These are phyloP conservation scores for Willowsia nigromaculata DNA, from an alignment of 2,888 invertebrate species.

Conservation along the genomic window DNA sequence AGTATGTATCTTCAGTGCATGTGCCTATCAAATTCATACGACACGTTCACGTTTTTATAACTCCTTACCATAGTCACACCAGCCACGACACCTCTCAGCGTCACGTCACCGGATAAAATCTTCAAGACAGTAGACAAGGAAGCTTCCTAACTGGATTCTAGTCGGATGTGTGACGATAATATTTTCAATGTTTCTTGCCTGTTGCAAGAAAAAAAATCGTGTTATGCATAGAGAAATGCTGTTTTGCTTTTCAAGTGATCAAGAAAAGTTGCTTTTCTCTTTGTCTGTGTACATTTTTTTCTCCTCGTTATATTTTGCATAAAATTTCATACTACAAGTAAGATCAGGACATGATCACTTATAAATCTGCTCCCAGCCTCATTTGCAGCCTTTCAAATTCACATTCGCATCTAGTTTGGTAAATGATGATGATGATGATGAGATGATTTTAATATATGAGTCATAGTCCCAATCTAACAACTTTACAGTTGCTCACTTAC, in stretches of 20 bases:
- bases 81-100: constrained; percentile 32
- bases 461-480: constrained; percentile 21
- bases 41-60: constrained; percentile 18
- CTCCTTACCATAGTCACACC: constrained; percentile 37
- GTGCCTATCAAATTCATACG: neutral
- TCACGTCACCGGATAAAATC: constrained; percentile 61
- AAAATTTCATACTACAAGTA: constrained; percentile 29
- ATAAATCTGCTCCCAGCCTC: constrained; percentile 49
- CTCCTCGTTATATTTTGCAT: constrained; percentile 16
- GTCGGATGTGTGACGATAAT: constrained; percentile 37
- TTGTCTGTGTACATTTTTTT: neutral
- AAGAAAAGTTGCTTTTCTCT: neutral
- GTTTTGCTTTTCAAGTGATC: neutral
- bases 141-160: constrained; percentile 55
- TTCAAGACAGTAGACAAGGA: constrained; percentile 50
- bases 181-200: neutral
- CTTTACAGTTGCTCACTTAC: constrained; percentile 4
- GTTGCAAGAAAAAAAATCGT: neutral
- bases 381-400: constrained; percentile 61
- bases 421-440: constrained; percentile 19
- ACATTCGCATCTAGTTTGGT: constrained; percentile 28
- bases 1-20: neutral
- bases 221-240: neutral
- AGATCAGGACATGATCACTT: too few species aligned
- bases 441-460: constrained; percentile 47